Evolutionary conservation across 2,113 vertebrate species (phyloP).

Genomic region (Limnothrissa miodon): DNA sequence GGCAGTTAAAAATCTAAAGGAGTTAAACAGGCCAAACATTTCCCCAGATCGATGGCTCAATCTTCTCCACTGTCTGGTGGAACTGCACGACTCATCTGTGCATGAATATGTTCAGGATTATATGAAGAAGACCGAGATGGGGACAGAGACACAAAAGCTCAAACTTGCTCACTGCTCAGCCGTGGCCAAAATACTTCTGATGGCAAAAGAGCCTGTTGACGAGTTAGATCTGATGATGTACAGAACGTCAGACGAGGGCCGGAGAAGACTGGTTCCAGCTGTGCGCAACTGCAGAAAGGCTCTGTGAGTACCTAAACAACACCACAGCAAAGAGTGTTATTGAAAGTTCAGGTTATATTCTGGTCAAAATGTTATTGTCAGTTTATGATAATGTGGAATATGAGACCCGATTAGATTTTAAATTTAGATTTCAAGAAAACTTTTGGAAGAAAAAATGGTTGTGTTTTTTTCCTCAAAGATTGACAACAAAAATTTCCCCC

Average conservation of each 20-base stretch:
- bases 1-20: neutral
- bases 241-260: neutral
- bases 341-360: neutral
- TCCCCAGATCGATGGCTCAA: conserved; percentile 3
- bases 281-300: neutral
- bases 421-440: no score
- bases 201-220: neutral
- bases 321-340: no score
- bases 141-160: neutral
- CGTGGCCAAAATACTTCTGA: neutral
- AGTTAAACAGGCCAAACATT: neutral
- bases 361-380: neutral
- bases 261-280: conserved; percentile 6
- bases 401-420: no score
- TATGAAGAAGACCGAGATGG: neutral
- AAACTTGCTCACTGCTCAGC: neutral
- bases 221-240: neutral
- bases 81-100: neutral
- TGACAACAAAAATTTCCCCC: no score
- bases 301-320: neutral
- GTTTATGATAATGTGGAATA: no score
- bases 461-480: no score
- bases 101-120: neutral
- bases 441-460: no score
- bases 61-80: neutral